phyloP scores from a whole-genome alignment of 2,888 invertebrate species.

The Tupiocoris notatus region DNA sequence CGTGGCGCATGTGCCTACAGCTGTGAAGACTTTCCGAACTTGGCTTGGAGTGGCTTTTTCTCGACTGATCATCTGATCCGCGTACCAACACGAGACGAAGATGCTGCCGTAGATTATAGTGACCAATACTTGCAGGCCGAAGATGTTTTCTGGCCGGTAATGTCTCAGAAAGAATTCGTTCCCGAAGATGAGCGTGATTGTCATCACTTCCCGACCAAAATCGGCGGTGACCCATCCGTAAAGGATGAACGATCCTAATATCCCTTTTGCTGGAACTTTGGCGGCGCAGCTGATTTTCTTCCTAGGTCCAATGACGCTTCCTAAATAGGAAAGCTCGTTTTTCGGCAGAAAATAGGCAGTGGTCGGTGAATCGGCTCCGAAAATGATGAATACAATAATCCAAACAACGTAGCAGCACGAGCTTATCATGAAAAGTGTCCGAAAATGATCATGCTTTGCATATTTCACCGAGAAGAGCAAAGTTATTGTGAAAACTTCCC shows the following conservation, averaged over 20 bases:
- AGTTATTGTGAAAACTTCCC: background rate
- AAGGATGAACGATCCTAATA: background rate
- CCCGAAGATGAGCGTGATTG: background rate
- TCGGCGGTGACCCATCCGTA: conserved; percentile 2
- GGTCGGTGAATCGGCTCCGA: conserved; percentile 19
- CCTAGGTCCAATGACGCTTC: background rate
- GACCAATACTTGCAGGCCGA: background rate
- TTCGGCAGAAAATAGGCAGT: conserved; percentile 10
- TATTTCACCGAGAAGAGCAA: background rate
- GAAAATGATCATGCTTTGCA: background rate
- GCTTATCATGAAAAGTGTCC: background rate
- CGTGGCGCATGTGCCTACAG: conserved; percentile 15
- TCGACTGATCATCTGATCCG: background rate
- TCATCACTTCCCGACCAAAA: conserved; percentile 7
- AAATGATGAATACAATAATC: background rate
- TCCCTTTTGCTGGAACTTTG: conserved; percentile 2
- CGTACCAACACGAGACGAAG: background rate
- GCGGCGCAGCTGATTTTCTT: background rate
- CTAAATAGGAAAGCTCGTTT: background rate
- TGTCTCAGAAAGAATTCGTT: background rate
- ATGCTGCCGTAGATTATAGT: background rate
- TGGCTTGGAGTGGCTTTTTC: background rate
- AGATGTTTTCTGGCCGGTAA: background rate
- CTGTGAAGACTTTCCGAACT: conserved; percentile 12
- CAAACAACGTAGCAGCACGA: background rate